These are phyloP conservation scores for Hippocampus kuda DNA, from an alignment of 2,797 vertebrate genomes.

Conservation along the genomic window DNA sequence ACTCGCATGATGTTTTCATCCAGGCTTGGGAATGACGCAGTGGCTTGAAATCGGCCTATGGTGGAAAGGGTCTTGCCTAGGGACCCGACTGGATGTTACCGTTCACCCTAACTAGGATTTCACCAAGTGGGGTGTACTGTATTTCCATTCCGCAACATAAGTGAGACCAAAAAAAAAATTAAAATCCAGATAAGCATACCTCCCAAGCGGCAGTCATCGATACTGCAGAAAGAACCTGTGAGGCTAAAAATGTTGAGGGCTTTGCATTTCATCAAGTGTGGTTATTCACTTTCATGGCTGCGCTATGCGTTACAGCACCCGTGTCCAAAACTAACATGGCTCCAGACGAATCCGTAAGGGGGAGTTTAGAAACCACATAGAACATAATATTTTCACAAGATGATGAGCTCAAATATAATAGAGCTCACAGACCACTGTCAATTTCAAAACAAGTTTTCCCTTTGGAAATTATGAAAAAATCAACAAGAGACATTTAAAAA, in stretches of 20 bases:
- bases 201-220: neutral
- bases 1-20: too few relatives aligned
- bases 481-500: neutral
- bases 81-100: too few relatives aligned
- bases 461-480: neutral
- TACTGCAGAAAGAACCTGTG: neutral
- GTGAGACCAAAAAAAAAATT: neutral
- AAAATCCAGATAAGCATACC: neutral
- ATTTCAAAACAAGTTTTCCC: neutral
- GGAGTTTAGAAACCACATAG: neutral
- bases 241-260: neutral
- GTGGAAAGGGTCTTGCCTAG: too few relatives aligned
- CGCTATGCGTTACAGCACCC: neutral
- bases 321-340: conserved; percentile 4
- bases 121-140: neutral
- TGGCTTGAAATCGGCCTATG: too few relatives aligned
- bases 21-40: too few relatives aligned
- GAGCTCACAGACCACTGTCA: neutral
- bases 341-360: conserved; percentile 2
- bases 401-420: neutral
- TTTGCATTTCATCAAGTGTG: neutral
- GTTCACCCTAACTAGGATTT: too few relatives aligned
- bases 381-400: conserved; percentile 2
- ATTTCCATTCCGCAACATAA: neutral
- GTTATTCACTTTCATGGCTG: conserved; percentile 1